A percentile compares a stretch with the other conserved stretches of the same genome.
Evolutionary conservation across 2,113 vertebrate genomes (phyloP).

Genomic region (Athene cunicularia): DNA sequence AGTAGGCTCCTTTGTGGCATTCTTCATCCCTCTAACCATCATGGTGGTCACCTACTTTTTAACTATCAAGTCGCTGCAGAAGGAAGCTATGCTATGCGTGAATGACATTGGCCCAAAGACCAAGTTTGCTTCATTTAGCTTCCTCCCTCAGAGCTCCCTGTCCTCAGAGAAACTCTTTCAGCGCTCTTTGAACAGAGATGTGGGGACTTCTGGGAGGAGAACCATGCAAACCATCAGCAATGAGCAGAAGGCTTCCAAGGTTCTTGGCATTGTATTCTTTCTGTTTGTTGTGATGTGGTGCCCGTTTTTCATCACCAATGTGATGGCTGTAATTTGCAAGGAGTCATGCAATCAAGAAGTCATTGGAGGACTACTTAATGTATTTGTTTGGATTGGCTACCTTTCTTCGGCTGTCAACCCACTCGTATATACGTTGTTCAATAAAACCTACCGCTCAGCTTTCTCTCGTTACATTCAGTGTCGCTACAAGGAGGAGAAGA

Average conservation of each 20-base stretch:
- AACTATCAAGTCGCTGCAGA: conserved; percentile 91
- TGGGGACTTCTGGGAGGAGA: conserved; percentile 78
- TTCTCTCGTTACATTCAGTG: conserved; percentile 92
- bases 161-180: conserved; percentile 91
- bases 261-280: conserved; percentile 95
- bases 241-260: conserved; percentile 96
- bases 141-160: conserved; percentile 87
- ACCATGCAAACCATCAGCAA: conserved; percentile 96
- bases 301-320: conserved; percentile 96
- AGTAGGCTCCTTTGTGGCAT: conserved; percentile 92
- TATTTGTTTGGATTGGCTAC: conserved; percentile 98
- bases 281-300: conserved; percentile 99
- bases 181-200: conserved; percentile 83
- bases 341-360: conserved; percentile 79
- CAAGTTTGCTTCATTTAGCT: conserved; percentile 86
- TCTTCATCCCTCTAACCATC: conserved; percentile 94
- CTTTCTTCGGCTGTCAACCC: conserved; percentile 95
- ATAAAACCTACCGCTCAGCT: conserved; percentile 91
- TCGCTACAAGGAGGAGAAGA: conserved; percentile 88
- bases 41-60: conserved; percentile 97
- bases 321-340: conserved; percentile 89
- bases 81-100: conserved; percentile 88
- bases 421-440: conserved; percentile 93
- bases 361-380: conserved; percentile 85
- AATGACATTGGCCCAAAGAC: conserved; percentile 85